Percentiles rank a stretch among this genome's conserved stretches.
Conservation (phyloP, 2,888 invertebrate genomes). For the Lepas anatifera region DNA sequence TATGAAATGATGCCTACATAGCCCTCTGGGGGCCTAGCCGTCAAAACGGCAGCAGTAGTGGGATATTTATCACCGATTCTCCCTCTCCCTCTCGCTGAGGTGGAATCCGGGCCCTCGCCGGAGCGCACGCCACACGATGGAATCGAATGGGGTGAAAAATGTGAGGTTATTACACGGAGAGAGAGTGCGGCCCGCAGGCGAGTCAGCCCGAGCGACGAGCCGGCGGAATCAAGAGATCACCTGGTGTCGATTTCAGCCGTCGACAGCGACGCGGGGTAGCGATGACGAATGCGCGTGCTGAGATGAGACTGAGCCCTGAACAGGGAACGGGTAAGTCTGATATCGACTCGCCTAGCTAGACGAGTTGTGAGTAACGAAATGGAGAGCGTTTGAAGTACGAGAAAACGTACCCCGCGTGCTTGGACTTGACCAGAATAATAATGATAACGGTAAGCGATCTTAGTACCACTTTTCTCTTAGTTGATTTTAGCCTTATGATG, state of each 20-base stretch:
- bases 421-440: no score
- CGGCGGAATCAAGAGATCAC: background rate
- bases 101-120: background rate
- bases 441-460: no score
- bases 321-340: no score
- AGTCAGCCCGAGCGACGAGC: background rate
- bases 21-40: background rate
- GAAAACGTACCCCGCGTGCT: no score
- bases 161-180: slow-evolving; percentile 5
- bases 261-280: background rate
- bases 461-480: no score
- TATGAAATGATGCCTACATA: slow-evolving; percentile 12
- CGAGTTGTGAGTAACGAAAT: no score
- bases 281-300: background rate
- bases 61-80: slow-evolving; percentile 3
- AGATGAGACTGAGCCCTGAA: no score
- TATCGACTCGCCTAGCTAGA: no score
- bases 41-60: background rate
- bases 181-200: background rate
- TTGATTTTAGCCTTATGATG: no score
- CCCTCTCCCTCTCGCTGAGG: background rate
- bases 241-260: background rate
- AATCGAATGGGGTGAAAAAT: slow-evolving; percentile 12
- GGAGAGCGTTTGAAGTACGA: no score
- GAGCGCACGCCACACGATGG: background rate